Evolutionary conservation across 2,113 vertebrate genomes (phyloP), one percentile per base, ranked within the genome.

Genomic region (Phodopus roborovskii): DNA sequence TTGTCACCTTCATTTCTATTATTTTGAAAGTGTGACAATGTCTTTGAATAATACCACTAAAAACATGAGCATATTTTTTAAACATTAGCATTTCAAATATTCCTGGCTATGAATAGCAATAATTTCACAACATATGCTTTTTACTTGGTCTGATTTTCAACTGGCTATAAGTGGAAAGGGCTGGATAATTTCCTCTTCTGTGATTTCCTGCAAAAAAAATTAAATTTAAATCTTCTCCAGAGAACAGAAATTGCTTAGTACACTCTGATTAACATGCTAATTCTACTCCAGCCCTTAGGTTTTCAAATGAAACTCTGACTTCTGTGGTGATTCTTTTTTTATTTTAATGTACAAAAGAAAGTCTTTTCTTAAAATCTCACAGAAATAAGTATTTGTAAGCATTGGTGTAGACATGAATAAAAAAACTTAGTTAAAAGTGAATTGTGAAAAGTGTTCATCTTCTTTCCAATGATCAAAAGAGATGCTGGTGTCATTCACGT

Each of bases 191-290:
- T 98, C 96, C 73, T 97, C 85, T 95, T 96, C 36, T 94, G 68
- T 79, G 39, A 86, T 97, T 96, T 96, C 78, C 88, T 97, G 73
- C 66, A 97, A 88, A 97, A 84, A 68, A 68, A 36, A 94, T 97
- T 98, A 97, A 97, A 97, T 96, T 96, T 97, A 96, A 94, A 90
- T 50, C 62, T 95, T 96, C 94, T 75, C 87, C 83, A 96, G 96
- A 95, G 79, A 84, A 90, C 86, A 91, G 74, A 96, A 97, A 71
- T 96, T 84, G 8, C 78, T 89, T 68, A 58, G 64, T 91, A 75
- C 50, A 96, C 92, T 97, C 91, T 92, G 53, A 97, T 95, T 93
- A 94, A n/a, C 95, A 92, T 94, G 78, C 88, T 97, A 96, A 95
- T 92, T 97, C 70, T 83, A 45, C 88, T 95, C 53, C 74, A 95